Evolutionary conservation across 1,140 invertebrate species (phyloP).

Genomic region (Wasmannia auropunctata): DNA sequence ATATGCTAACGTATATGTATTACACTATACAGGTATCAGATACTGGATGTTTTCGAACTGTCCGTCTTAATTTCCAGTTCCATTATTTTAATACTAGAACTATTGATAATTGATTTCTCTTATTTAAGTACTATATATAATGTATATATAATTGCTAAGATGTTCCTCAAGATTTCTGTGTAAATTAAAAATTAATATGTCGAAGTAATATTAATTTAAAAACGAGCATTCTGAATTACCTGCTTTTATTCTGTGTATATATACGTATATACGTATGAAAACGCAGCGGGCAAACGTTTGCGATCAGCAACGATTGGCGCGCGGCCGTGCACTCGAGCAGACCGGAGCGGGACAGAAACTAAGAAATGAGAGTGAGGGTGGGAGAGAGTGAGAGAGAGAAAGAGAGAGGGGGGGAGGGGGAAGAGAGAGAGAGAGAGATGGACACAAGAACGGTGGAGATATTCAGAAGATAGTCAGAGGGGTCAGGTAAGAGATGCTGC

Average conservation of each 20-base stretch:
- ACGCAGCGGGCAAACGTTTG: neutral
- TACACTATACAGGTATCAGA: neutral
- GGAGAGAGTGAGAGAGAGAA: neutral
- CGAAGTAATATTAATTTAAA: no score
- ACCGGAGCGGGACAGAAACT: constrained; percentile 47
- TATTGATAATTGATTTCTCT: neutral
- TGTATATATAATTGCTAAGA: neutral
- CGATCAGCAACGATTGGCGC: neutral
- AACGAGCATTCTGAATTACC: no score
- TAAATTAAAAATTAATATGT: no score
- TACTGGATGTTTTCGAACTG: neutral
- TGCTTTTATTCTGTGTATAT: constrained; percentile 19
- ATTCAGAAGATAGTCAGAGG: constrained; percentile 59
- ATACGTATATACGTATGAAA: neutral
- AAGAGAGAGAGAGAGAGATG: neutral
- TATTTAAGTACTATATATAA: neutral
- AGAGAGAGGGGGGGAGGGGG: neutral
- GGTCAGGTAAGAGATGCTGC: constrained; percentile 65
- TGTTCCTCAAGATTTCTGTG: no score
- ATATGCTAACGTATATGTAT: constrained; percentile 36
- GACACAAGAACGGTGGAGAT: constrained; percentile 52
- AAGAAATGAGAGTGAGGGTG: constrained; percentile 38
- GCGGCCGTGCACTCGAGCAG: constrained; percentile 35
- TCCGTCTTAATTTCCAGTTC: neutral
- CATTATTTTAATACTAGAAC: neutral